Evolutionary conservation across 2,797 vertebrate species (phyloP), one percentile per base, ranked within the genome.

Genomic region (Apodemus agrarius): DNA sequence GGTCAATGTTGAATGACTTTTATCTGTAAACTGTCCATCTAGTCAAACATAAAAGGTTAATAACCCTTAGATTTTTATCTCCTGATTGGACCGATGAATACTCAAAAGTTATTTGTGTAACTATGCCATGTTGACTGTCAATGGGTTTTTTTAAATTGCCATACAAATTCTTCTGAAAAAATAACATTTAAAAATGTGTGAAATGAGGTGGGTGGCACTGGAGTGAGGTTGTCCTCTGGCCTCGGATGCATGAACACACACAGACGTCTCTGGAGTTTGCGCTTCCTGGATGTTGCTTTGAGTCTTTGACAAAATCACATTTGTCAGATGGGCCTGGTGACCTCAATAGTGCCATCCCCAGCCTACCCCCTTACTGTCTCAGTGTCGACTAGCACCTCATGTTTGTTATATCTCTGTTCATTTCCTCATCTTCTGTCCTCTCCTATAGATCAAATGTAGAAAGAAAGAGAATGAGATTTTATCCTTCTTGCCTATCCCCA

Each of bases 81-180:
- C 40, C 6, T 12, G 17, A 65, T 14, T 54, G 57, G 46, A 83
- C 49, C 78, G 78, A 59, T 61, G 59, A 8, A 52, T 69, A 87
- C 49, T 54, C 16, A 21, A 69, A 52, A 89, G 80, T 65, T 88
- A 72, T 76, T 75, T 72, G 21, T 61, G 37, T 10, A 86, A 40
- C 37, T 86, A 29, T n/a, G 80, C 74, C 40, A 0, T 75, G 61
- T 54, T 76, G 89, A 16, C 82, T 49, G 26, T 54, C 29, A 43
- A 29, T 72, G 65, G 49, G 9, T 74, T 52, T 72, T 91, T 81
- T 76, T 31, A n/a, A n/a, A 91, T 9, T 89, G 24, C 26, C 69
- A 87, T 54, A n/a, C 83, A 79, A 89, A 80, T 83, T 90, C 5
- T 89, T 82, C 34, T 82, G 19, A 89, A 94, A 61, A 91, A 89